A percentile compares a stretch with the other conserved stretches of the same genome.
These are phyloP conservation scores for Pogonomyrmex californicus DNA, from an alignment of 1,140 invertebrate genomes.

Conservation along the genomic window DNA sequence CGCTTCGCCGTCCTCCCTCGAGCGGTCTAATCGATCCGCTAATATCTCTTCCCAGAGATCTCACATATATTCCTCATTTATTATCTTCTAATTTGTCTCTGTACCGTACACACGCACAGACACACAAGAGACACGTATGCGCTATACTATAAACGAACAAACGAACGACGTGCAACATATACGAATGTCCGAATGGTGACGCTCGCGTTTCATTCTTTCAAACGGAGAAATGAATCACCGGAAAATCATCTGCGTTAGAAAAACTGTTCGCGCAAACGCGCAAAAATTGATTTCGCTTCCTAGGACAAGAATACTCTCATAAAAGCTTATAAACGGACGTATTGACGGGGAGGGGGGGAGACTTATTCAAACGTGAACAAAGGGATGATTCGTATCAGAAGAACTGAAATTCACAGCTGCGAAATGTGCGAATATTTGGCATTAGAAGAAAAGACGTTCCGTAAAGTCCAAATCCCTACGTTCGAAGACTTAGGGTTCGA, in stretches of 20 bases:
- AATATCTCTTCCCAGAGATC: slow-evolving; percentile 7
- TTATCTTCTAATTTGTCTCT: slow-evolving; percentile 36
- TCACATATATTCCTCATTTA: slow-evolving; percentile 1
- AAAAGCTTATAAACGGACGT: background rate
- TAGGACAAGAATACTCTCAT: background rate
- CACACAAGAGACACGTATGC: slow-evolving; percentile 50
- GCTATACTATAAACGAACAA: slow-evolving; percentile 23
- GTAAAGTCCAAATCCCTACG: background rate
- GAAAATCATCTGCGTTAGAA: slow-evolving; percentile 13
- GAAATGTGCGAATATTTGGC: slow-evolving; percentile 24
- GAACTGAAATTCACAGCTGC: background rate
- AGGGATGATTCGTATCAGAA: background rate
- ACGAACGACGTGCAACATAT: slow-evolving; percentile 20
- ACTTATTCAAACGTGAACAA: background rate
- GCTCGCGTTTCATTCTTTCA: background rate
- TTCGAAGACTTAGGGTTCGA: background rate
- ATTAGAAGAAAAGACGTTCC: background rate
- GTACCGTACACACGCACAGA: slow-evolving; percentile 18
- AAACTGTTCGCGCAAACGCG: slow-evolving; percentile 2
- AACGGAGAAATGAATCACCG: background rate
- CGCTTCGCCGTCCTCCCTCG: background rate
- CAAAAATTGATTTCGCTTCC: background rate
- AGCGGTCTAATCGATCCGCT: slow-evolving; percentile 15
- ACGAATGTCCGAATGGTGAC: background rate
- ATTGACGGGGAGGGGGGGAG: background rate